These are phyloP conservation scores for Ondatra zibethicus DNA, from an alignment of 2,113 vertebrate species.

Conservation along the genomic window DNA sequence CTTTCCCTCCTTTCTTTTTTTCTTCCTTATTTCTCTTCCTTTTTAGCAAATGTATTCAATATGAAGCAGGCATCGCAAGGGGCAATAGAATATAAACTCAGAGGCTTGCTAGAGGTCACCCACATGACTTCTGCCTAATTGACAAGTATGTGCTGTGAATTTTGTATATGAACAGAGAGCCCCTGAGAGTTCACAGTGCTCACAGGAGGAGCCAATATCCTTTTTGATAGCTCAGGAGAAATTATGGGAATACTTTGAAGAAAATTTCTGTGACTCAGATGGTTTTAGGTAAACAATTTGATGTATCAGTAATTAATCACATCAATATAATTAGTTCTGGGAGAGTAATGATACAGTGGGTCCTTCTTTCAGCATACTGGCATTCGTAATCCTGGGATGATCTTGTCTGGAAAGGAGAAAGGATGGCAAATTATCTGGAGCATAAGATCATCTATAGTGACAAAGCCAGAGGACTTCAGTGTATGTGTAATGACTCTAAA, in stretches of 20 bases:
- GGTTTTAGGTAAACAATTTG: constrained; percentile 1
- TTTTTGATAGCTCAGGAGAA: neutral
- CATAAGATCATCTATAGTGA: too few relatives aligned
- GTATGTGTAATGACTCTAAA: neutral
- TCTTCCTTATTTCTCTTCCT: neutral
- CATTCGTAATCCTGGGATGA: neutral
- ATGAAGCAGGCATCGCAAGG: neutral
- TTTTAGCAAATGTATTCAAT: neutral
- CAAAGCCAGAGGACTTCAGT: neutral
- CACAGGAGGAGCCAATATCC: neutral
- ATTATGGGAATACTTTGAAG: neutral
- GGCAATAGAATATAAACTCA: neutral
- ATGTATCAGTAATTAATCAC: neutral
- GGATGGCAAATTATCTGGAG: neutral
- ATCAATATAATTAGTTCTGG: neutral
- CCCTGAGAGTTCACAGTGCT: neutral
- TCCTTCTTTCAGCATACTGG: neutral
- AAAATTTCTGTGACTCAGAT: neutral
- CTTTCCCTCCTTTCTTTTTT: neutral
- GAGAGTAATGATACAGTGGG: neutral
- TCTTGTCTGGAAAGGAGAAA: neutral
- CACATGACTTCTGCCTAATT: neutral
- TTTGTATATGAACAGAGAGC: neutral
- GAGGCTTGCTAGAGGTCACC: neutral
- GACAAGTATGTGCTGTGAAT: neutral